These are phyloP conservation scores for Hydrozoanthus gracilis DNA, from an alignment of 92 coral and sea anemone species.

Conservation along the genomic window DNA sequence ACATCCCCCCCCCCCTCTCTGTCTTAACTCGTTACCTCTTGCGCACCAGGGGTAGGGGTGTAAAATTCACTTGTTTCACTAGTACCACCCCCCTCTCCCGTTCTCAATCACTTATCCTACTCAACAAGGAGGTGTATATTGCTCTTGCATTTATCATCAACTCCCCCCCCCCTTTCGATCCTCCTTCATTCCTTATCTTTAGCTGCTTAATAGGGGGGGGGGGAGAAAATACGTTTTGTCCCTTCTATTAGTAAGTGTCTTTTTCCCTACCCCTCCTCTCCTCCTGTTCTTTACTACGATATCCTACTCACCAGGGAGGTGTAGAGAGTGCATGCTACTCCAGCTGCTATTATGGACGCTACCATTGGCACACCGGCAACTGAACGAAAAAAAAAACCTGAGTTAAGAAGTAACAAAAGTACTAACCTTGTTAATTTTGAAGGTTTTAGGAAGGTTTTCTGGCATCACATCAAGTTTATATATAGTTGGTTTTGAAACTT, in stretches of 20 bases:
- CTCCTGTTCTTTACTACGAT: neutral
- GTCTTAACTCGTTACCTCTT: too few species aligned
- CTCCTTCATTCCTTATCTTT: neutral
- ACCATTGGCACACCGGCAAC: slow-evolving; percentile 69
- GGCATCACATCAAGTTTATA: too few species aligned
- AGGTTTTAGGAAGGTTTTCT: neutral
- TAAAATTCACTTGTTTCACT: slow-evolving; percentile 44
- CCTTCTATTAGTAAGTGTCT: too few species aligned
- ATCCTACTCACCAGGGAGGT: slow-evolving; percentile 63
- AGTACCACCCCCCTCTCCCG: neutral
- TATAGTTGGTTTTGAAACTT: too few species aligned
- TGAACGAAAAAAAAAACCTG: neutral
- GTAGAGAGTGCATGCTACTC: slow-evolving; percentile 62
- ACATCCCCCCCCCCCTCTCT: too few species aligned
- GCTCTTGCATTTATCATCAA: slow-evolving; percentile 27
- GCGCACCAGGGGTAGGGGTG: neutral
- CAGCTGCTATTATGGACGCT: slow-evolving; percentile 57
- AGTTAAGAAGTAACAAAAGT: neutral
- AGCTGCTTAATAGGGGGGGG: neutral
- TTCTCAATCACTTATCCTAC: neutral
- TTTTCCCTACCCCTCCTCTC: too few species aligned
- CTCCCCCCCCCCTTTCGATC: too few species aligned
- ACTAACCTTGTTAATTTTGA: neutral
- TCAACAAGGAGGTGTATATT: slow-evolving; percentile 57
- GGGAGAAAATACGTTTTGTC: neutral